A percentile compares a stretch with the other conserved stretches of the same genome.
Conservation (phyloP, 2,888 invertebrate genomes). For the Megamerina dolium region DNA sequence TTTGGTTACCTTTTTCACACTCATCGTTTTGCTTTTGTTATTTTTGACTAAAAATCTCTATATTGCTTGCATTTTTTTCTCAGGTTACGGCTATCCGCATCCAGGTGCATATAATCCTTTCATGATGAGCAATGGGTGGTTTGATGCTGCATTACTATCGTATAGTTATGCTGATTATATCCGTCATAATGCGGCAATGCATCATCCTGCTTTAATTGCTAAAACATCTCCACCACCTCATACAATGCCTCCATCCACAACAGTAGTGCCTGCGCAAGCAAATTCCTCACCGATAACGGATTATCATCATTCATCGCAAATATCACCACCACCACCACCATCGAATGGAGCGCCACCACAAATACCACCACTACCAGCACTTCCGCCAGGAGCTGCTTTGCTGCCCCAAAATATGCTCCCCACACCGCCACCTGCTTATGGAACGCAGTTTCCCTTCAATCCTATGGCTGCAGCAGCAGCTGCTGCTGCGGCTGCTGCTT, state of each 20-base stretch:
- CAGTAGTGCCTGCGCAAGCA: slow-evolving; percentile 19
- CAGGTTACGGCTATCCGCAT: slow-evolving; percentile 76
- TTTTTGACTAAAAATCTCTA: no score
- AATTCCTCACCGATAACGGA: slow-evolving; percentile 20
- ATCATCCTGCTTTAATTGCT: slow-evolving; percentile 56
- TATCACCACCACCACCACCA: slow-evolving; percentile 26
- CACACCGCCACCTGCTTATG: slow-evolving; percentile 52
- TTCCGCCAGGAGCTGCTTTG: slow-evolving; percentile 21
- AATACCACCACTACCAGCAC: no score
- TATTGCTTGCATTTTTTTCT: slow-evolving; percentile 16
- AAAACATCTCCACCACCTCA: slow-evolving; percentile 56
- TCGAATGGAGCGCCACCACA: slow-evolving; percentile 12
- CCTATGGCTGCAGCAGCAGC: slow-evolving; percentile 43
- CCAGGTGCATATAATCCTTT: slow-evolving; percentile 72
- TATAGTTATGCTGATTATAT: slow-evolving; percentile 71
- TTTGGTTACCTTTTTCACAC: background rate
- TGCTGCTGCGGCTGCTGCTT: slow-evolving; percentile 26
- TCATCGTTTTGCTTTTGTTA: slow-evolving; percentile 10
- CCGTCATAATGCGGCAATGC: slow-evolving; percentile 52
- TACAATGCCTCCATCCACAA: slow-evolving; percentile 14
- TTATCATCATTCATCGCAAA: slow-evolving; percentile 24
- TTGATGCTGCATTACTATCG: slow-evolving; percentile 77
- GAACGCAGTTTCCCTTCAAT: slow-evolving; percentile 54
- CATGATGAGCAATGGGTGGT: slow-evolving; percentile 75
- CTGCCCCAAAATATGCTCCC: slow-evolving; percentile 48